Conservation (phyloP, 2,888 invertebrate genomes). For the Glyphotaelius pellucidus region DNA sequence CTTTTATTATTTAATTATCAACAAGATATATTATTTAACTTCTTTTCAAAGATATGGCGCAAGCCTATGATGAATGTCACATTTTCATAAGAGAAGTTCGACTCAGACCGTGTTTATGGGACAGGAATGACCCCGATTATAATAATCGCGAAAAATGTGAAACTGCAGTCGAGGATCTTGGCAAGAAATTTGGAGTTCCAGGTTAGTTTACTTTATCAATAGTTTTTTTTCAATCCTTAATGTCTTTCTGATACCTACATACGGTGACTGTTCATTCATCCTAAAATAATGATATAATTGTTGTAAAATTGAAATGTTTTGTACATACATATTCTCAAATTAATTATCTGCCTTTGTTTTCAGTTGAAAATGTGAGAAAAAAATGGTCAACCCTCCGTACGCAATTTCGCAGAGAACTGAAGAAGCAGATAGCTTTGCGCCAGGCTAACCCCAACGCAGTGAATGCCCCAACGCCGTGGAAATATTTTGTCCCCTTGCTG, state of each 20-base stretch:
- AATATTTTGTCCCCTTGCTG: constrained; percentile 52
- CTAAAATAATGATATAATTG: not conserved
- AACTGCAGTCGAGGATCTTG: constrained; percentile 15
- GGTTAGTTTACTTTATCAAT: constrained; percentile 27
- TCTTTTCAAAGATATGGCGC: constrained; percentile 10
- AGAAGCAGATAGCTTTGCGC: constrained; percentile 45
- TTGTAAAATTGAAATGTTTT: not conserved
- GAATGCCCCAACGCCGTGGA: constrained; percentile 52
- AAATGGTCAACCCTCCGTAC: constrained; percentile 53
- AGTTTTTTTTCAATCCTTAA: not conserved
- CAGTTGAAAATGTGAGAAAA: constrained; percentile 47
- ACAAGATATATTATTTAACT: not conserved
- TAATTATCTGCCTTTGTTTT: constrained; percentile 1
- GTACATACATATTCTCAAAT: not conserved
- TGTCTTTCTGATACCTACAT: not conserved
- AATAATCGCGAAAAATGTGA: constrained; percentile 40
- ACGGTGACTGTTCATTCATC: not conserved
- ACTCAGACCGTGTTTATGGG: constrained; percentile 46
- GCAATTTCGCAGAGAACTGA: constrained; percentile 54
- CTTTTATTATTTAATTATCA: not conserved
- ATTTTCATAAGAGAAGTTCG: constrained; percentile 54
- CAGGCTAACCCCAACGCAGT: constrained; percentile 31
- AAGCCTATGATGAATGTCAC: constrained; percentile 43
- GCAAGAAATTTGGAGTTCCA: constrained; percentile 47
- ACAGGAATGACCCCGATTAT: constrained; percentile 37